Evolutionary conservation across 2,888 invertebrate species (phyloP), one percentile per base, ranked within the genome.

Genomic region (Euproctis similis): DNA sequence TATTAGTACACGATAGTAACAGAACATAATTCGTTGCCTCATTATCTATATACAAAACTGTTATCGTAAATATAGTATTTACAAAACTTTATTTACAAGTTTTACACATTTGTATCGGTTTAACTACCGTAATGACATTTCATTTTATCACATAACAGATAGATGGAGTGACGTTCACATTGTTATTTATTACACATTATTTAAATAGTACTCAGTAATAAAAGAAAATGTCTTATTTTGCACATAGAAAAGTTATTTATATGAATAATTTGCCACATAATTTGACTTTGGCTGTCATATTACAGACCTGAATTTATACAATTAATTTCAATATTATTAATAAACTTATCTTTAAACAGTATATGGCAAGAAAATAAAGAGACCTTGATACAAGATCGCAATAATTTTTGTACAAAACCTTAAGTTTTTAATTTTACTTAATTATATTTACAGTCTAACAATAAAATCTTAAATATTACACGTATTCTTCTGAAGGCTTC

Each of bases 401-500:
- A 68, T 52, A 64, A 63, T 53, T 77, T 20, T 20, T 21, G 59
- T 76, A 78, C 75, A 74, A 53, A 59, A 53, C 49, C 53, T 56
- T 54, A 46, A 53, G 40, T 49, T n/a, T n/a, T n/a, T n/a, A n/a
- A 55, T 52, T 29, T 34, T 36, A 52, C 46, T 42, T 42, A 33
- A 10, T 9, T 67, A 63, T 59, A n/a, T n/a, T n/a, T n/a, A n/a
- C n/a, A n/a, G n/a, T n/a, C n/a, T 36, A 57, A 58, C 57, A 57
- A 29, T 31, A 24, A 36, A 37, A 26, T 31, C 25, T 38, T 40
- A 39, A 26, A 31, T 36, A 34, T 68, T 71, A 94, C 73, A 95
- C 95, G 78, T 95, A 95, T 74, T 95, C 95, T 80, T 95, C 95
- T 31, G 94, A 94, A 31, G 94, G 93, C 75, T 95, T 94, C 46